Conservation (phyloP, 2,888 invertebrate species). For the Callyntrura sp. region DNA sequence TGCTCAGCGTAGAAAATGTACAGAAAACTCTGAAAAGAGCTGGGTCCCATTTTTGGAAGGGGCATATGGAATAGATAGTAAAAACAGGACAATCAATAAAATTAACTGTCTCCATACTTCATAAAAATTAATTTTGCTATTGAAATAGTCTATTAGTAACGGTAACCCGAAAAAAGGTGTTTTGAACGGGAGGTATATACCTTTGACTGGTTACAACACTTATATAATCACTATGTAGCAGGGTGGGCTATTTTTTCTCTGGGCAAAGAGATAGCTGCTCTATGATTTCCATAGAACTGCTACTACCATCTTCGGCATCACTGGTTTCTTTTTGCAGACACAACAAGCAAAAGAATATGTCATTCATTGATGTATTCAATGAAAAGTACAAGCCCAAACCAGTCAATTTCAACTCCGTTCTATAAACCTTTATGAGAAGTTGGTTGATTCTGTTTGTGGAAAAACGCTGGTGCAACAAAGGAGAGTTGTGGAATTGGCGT, state of each 20-base stretch:
- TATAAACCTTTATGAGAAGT: not conserved
- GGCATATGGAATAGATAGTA: not conserved
- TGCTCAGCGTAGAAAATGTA: too few relatives aligned
- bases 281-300: constrained; percentile 20
- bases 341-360: constrained; percentile 41
- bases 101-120: constrained; percentile 69
- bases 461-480: constrained; percentile 7
- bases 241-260: constrained; percentile 32
- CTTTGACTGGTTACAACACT: not conserved
- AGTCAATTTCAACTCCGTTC: constrained; percentile 23
- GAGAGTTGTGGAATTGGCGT: constrained; percentile 9
- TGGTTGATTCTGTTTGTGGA: not conserved
- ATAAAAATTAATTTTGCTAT: constrained; percentile 64
- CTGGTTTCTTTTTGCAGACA: constrained; percentile 48
- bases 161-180: not conserved
- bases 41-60: not conserved
- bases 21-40: not conserved
- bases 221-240: too few relatives aligned
- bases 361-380: constrained; percentile 11
- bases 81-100: constrained; percentile 68
- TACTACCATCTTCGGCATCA: not conserved
- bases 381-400: constrained; percentile 54
- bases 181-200: not conserved
- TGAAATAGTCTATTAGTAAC: constrained; percentile 32
- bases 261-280: constrained; percentile 49